Percentiles rank a stretch among this genome's conserved stretches.
phyloP scores from a whole-genome alignment of 1,140 invertebrate species.

The Drosophila erecta region DNA sequence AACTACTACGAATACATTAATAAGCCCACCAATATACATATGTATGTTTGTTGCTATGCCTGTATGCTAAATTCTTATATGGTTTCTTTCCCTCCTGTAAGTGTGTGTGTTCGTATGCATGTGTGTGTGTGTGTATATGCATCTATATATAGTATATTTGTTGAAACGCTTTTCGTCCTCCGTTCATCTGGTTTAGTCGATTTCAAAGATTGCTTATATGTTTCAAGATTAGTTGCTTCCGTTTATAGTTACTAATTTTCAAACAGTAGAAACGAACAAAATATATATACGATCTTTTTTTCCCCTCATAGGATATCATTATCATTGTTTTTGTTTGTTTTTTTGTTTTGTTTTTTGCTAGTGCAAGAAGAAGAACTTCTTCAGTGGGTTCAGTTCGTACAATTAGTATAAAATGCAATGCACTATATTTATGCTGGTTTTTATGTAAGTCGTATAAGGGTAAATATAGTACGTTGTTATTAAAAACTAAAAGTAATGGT shows the following conservation, averaged over 20 bases:
- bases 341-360: slow-evolving; percentile 56
- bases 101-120: slow-evolving; percentile 25
- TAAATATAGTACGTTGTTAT: slow-evolving; percentile 36
- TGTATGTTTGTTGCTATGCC: slow-evolving; percentile 49
- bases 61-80: slow-evolving; percentile 51
- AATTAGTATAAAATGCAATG: slow-evolving; percentile 79
- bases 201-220: slow-evolving; percentile 81
- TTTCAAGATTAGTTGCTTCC: slow-evolving; percentile 77
- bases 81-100: slow-evolving; percentile 19
- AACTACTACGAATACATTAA: slow-evolving; percentile 66
- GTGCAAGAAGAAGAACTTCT: slow-evolving; percentile 79
- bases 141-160: slow-evolving; percentile 51
- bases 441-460: slow-evolving; percentile 37
- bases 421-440: slow-evolving; percentile 57
- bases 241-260: slow-evolving; percentile 57
- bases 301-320: slow-evolving; percentile 30
- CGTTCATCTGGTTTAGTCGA: slow-evolving; percentile 63
- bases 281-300: slow-evolving; percentile 36
- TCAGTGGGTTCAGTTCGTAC: slow-evolving; percentile 81
- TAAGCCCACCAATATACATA: slow-evolving; percentile 71
- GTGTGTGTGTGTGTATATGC: slow-evolving; percentile 31
- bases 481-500: slow-evolving; percentile 41
- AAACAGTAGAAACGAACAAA: slow-evolving; percentile 63
- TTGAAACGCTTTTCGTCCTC: slow-evolving; percentile 57
- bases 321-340: slow-evolving; percentile 22